Evolutionary conservation across 2,888 invertebrate species (phyloP).

Genomic region (Belgica antarctica): DNA sequence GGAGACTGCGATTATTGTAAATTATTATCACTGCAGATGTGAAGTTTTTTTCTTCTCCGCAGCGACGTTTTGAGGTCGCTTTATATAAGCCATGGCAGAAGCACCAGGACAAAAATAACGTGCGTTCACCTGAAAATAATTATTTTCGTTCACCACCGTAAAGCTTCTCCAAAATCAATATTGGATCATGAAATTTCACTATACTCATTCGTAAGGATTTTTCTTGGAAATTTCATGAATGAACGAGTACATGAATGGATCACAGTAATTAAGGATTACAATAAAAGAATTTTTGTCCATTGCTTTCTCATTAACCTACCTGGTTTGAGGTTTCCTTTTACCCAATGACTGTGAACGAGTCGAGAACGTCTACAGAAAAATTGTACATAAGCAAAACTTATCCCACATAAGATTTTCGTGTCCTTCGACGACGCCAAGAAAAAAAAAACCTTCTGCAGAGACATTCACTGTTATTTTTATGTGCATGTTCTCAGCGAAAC

Average conservation of each 20-base stretch:
- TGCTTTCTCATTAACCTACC: too few species aligned
- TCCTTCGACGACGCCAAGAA: too few species aligned
- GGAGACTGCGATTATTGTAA: conserved; percentile 21
- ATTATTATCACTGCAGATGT: conserved; percentile 39
- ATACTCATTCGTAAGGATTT: background rate
- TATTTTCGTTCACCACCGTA: background rate
- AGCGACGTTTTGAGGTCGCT: background rate
- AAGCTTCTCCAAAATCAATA: background rate
- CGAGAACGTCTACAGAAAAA: too few species aligned
- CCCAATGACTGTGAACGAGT: too few species aligned
- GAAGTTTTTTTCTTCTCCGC: conserved; percentile 1
- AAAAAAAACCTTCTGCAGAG: conserved; percentile 29
- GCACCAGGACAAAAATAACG: background rate
- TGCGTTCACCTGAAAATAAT: background rate
- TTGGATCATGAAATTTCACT: too few species aligned
- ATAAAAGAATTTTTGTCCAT: background rate
- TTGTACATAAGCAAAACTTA: too few species aligned
- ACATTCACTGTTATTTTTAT: conserved; percentile 35
- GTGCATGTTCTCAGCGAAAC: conserved; percentile 22
- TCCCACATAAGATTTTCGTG: too few species aligned
- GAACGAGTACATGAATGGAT: background rate
- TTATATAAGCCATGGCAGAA: background rate
- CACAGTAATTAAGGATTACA: conserved; percentile 17
- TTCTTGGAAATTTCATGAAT: conserved; percentile 7
- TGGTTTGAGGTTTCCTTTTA: too few species aligned